Base-by-base conservation (phyloP, 1,140 invertebrate species). In the Proctacanthus coquilletti region DNA sequence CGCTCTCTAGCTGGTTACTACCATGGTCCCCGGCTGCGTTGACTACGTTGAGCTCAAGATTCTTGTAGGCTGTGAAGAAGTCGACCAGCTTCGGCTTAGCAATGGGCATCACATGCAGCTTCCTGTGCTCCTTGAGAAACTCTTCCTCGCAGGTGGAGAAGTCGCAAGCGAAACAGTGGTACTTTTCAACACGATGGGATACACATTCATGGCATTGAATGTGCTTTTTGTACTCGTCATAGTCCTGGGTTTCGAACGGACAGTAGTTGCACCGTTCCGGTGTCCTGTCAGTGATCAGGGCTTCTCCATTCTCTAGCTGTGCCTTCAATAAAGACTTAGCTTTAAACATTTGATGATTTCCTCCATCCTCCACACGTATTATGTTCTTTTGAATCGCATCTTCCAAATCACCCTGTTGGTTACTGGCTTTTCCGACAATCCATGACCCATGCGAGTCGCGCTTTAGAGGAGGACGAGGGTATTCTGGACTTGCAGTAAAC, bases 131-230 rank as follows among this genome's bases (percentile, higher is more conserved):
- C 14, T 52, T 53, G 15, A 60, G 41, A 10, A 50, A 38, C 0
- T 44, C 13, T 15, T 52, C 47, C 1, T 44, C 44, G 4, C 11
- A 18, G 0, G 82, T 80, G 19, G 75, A 73, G 56, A 88, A 92
- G 51, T 80, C 78, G 60, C 87, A 92, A 42, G 78, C 72, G n/a
- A 72, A 70, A 51, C 86, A 92, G 42, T 77, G 78, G 49, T 75
- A 74, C 14, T 72, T 66, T 17, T 74, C 75, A 14, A 72, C 68
- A 1, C 75, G 71, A 0, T 76, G 75, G 40, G 82, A 78, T 32
- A 84, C 55, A 5, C 72, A 73, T 49, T 72, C 64, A 45, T 88
- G 84, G 49, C 81, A 81, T 37, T 74, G 71, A 18, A 51, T 18
- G 38, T 60, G 57, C 23, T 52, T 41, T 35, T 52, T 47, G 18